Evolutionary conservation across 2,113 vertebrate genomes (phyloP), one percentile per base, ranked within the genome.

Genomic region (Sceloporus tristichus): DNA sequence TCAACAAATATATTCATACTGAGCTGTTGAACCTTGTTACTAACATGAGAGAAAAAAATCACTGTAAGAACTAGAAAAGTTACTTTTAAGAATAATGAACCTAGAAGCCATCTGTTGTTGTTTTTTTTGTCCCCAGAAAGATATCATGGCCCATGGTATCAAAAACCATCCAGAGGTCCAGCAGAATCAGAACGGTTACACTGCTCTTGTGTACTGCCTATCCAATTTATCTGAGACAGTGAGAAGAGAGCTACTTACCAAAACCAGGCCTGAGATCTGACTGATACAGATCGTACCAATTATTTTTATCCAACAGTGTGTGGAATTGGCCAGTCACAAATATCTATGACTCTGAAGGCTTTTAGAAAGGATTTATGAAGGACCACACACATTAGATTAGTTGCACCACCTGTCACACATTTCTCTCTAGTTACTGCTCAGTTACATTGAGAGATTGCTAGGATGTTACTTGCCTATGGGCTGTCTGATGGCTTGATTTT

Each of bases 311-410:
- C 38, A 75, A 21, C 16, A 75, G 34, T 40, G 18, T 6, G 7
- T 42, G 19, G 38, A 75, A 75, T 34, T 40, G 53, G 42, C 1
- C 59, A 88, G 65, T 9, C 7, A 19, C 8, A 66, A 78, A 42
- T n/a, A 3, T 83, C 25, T 87, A 82, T 0, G 0, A 2, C 3
- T 42, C 78, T 18, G n/a, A 86, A 87, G 81, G 18, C 29, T 87
- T 87, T 81, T 86, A 80, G 76, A 40, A 91, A 91, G 56, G 4
- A 4, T 91, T 21, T 93, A 84, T 79, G 80, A 82, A 90, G 74
- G 88, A 90, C 82, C 88, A 91, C 85, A 88, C 81, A 84, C 0
- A 0, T 40, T 48, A 7, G 4, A 23, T 27, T 3, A 13, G 4
- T 82, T 68, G n/a, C 73, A 81, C 82, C 87, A 92, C 74, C 85